Conservation (phyloP, 2,113 vertebrate species). For the Phrynosoma platyrhinos region DNA sequence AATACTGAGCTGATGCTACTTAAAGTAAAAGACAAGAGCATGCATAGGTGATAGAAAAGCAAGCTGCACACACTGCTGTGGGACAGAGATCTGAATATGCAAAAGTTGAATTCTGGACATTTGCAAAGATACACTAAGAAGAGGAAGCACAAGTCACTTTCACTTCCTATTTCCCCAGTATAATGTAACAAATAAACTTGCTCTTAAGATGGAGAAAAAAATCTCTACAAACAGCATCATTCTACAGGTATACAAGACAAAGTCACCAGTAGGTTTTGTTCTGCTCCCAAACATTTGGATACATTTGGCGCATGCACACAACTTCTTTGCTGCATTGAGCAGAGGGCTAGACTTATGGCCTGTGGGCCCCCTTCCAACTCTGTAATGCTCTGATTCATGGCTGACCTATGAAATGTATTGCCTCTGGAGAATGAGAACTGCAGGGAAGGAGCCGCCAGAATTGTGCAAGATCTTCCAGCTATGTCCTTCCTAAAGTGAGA, state of each 20-base stretch:
- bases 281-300: not conserved
- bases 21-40: not conserved
- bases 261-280: not conserved
- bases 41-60: not conserved
- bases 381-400: not conserved
- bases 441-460: not conserved
- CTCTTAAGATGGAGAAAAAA: not conserved
- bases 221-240: not conserved
- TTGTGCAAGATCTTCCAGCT: no score
- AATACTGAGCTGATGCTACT: not conserved
- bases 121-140: not conserved
- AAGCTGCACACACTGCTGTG: not conserved
- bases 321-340: not conserved
- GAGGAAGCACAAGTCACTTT: not conserved
- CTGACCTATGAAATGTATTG: not conserved
- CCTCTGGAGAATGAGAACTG: no score
- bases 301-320: not conserved
- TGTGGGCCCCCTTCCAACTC: no score
- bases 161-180: not conserved
- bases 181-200: not conserved
- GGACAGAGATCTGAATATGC: not conserved
- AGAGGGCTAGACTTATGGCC: no score
- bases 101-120: not conserved
- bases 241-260: not conserved
- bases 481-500: not conserved